These are phyloP conservation scores for Malthinus seriepunctatus DNA, from an alignment of 2,888 invertebrate genomes.

Conservation along the genomic window DNA sequence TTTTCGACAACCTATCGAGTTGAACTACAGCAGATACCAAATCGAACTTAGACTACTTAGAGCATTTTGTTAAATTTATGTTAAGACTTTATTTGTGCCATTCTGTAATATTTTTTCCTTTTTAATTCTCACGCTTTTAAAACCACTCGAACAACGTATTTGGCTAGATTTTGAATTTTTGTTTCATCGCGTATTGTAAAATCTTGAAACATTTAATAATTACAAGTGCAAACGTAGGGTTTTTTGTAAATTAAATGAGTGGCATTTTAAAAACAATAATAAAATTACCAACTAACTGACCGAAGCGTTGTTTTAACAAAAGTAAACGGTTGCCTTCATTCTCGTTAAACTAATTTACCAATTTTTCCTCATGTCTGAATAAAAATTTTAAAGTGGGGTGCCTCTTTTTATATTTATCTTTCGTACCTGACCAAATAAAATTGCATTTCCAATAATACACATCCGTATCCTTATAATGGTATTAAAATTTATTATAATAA, in stretches of 20 bases:
- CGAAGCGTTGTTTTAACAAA: conserved; percentile 46
- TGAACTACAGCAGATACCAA: too few relatives aligned
- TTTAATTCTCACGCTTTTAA: too few relatives aligned
- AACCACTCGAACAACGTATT: too few relatives aligned
- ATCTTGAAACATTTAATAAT: conserved; percentile 5
- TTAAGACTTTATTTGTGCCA: too few relatives aligned
- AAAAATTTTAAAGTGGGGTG: conserved; percentile 20
- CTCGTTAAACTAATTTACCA: conserved; percentile 45
- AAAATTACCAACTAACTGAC: conserved; percentile 45
- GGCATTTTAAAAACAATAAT: conserved; percentile 49
- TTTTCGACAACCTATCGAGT: too few relatives aligned
- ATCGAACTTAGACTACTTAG: too few relatives aligned
- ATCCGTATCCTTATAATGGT: not conserved
- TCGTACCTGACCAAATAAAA: conserved; percentile 16
- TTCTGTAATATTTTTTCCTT: too few relatives aligned
- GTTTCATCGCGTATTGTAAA: not conserved
- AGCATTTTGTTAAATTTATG: too few relatives aligned
- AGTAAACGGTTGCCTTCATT: conserved; percentile 40
- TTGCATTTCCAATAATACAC: conserved; percentile 9
- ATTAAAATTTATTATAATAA: conserved; percentile 21
- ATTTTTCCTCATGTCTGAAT: conserved; percentile 33
- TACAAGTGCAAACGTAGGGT: conserved; percentile 20
- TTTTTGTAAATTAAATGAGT: conserved; percentile 45
- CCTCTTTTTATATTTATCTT: conserved; percentile 24
- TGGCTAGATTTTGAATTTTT: too few relatives aligned